Evolutionary conservation across 2,797 vertebrate genomes (phyloP).

Genomic region (Acanthornis magna): DNA sequence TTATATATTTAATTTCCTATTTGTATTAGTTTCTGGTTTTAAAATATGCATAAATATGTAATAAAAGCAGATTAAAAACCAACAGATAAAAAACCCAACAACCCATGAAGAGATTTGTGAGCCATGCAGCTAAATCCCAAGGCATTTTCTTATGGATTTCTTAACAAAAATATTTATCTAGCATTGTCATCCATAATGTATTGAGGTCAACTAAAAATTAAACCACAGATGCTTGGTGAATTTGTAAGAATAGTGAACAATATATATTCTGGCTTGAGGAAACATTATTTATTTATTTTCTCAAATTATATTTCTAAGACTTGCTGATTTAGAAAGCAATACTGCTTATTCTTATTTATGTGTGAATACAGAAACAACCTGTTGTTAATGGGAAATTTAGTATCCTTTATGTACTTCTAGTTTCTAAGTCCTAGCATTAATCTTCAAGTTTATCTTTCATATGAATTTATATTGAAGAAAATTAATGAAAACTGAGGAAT

Average conservation of each 20-base stretch:
- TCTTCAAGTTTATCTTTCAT: neutral
- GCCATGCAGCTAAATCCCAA: neutral
- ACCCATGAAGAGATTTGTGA: neutral
- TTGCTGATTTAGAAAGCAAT: neutral
- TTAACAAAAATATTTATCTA: conserved; percentile 16
- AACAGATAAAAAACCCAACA: neutral
- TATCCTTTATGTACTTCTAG: neutral
- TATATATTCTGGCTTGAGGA: neutral
- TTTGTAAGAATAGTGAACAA: neutral
- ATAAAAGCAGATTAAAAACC: neutral
- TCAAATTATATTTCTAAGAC: neutral
- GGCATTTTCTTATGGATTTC: neutral
- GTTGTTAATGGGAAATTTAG: neutral
- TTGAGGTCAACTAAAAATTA: conserved; percentile 41
- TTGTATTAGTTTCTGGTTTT: conserved; percentile 5
- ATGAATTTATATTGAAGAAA: neutral
- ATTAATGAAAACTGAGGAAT: neutral
- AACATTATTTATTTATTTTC: neutral
- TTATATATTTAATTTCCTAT: conserved; percentile 15
- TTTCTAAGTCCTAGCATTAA: neutral
- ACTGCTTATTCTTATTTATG: neutral
- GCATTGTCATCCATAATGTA: conserved; percentile 1
- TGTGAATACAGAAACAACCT: neutral
- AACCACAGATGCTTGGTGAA: neutral
- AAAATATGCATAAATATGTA: conserved; percentile 10